Conservation (phyloP, 2,797 vertebrate genomes). For the Anguilla obscura region DNA sequence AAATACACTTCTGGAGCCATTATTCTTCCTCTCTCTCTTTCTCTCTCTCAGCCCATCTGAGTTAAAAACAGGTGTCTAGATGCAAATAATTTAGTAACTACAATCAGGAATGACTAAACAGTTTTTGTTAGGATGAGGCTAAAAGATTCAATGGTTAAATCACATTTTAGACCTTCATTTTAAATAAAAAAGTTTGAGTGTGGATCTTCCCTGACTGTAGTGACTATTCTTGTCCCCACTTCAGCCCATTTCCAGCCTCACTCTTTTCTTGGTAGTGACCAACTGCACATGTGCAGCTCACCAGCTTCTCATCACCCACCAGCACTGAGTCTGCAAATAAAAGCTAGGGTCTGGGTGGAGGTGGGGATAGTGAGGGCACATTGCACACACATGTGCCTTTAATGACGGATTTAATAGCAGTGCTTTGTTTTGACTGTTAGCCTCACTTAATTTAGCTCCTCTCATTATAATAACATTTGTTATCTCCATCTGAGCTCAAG, state of each 20-base stretch:
- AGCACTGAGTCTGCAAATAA: background rate
- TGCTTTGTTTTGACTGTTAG: conserved; percentile 31
- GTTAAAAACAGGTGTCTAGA: no score
- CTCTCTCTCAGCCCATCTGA: no score
- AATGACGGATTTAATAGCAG: conserved; percentile 40
- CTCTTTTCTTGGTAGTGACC: background rate
- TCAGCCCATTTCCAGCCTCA: background rate
- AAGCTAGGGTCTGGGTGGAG: background rate
- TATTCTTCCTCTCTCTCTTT: background rate
- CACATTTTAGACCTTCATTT: no score
- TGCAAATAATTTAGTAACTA: no score
- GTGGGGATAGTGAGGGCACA: background rate
- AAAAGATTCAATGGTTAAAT: no score
- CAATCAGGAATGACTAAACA: no score
- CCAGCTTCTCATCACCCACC: background rate
- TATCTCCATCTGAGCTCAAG: conserved; percentile 19
- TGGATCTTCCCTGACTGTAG: no score
- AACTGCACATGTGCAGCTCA: conserved; percentile 1
- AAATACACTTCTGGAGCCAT: background rate
- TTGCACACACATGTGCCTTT: conserved; percentile 40
- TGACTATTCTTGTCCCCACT: background rate
- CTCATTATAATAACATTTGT: conserved; percentile 33
- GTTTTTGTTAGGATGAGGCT: no score
- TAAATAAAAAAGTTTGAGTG: no score
- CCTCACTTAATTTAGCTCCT: conserved; percentile 24